Evolutionary conservation across 2,888 invertebrate species (phyloP).

Genomic region (Cephalotes varians): DNA sequence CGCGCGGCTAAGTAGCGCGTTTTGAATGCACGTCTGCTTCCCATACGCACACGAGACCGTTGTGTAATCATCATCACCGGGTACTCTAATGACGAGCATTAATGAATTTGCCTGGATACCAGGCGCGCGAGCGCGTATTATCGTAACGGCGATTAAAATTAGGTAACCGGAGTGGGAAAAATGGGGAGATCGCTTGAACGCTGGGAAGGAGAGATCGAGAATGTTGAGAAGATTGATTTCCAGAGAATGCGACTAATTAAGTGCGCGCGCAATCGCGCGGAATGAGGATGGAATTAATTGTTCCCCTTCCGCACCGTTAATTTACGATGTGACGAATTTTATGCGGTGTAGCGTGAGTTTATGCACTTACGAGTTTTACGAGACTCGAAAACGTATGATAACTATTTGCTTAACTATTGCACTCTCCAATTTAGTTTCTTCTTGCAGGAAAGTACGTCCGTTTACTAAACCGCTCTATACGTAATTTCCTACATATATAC

Average conservation of each 20-base stretch:
- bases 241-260: slow-evolving; percentile 64
- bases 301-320: slow-evolving; percentile 5
- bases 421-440: slow-evolving; percentile 17
- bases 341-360: background rate
- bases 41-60: slow-evolving; percentile 53
- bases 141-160: slow-evolving; percentile 44
- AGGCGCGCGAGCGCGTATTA: background rate
- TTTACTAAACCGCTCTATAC: background rate
- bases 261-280: slow-evolving; percentile 46
- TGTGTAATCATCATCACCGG: slow-evolving; percentile 59
- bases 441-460: slow-evolving; percentile 15
- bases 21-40: slow-evolving; percentile 48
- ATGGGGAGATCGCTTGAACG: slow-evolving; percentile 22
- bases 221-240: slow-evolving; percentile 57
- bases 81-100: slow-evolving; percentile 34
- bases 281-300: slow-evolving; percentile 39
- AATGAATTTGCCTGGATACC: slow-evolving; percentile 57
- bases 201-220: slow-evolving; percentile 54
- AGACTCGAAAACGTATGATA: background rate
- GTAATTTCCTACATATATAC: background rate
- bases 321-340: slow-evolving; percentile 50
- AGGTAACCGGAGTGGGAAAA: slow-evolving; percentile 40
- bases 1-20: background rate
- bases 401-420: background rate
- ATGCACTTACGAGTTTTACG: slow-evolving; percentile 18